Base-by-base conservation (phyloP, 1,140 invertebrate species). In the Drosophila guanche region DNA sequence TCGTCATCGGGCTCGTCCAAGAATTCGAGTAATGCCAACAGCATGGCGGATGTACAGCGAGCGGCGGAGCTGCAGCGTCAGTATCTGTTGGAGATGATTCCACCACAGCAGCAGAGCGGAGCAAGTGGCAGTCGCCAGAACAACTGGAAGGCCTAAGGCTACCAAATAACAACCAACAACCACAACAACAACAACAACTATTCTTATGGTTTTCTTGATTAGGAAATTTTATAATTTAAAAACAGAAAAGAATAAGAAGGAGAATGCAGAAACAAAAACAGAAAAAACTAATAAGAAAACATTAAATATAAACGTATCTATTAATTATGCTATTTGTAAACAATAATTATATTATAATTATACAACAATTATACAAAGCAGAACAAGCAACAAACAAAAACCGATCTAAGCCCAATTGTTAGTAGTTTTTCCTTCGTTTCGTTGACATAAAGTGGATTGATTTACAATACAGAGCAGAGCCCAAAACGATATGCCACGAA, bases 41-140 rank as follows among this genome's bases (percentile, higher is more conserved):
- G 93, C 79, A 90, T 95, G 69, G 95, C 94, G 0, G 96, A 97
- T 61, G 92, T 97, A 76, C 96, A 96, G 90, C 93, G 96, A 78
- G 95, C 96, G 48, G 95, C 95, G 12, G 97, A 99, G 90, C 92
- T 98, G 45, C 98, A 99, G 92, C 94, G 98, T 47, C 98, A 99
- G 92, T 99, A 98, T 94, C 93, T 99, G 69, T 93, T 99, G 25
- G 98, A 99, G 91, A 98, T 99, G 97, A 98, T 99, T 79, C 97
- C 97, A n/a, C 97, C 97, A 10, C 94, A 90, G 57, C 90, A 91
- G 61, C 85, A 81, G 16, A 90, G 90, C 41, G 89, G 86, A 45
- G 70, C 88, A 29, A 88, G 88, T 50, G 90, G 80, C 22, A 91
- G 84, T 85, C 90, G 90, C 58, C 90, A 91, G 61, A 91, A 91